A percentile compares a stretch with the other conserved stretches of the same genome.
Conservation (phyloP, 2,797 vertebrate species). For the Hemitrygon akajei region DNA sequence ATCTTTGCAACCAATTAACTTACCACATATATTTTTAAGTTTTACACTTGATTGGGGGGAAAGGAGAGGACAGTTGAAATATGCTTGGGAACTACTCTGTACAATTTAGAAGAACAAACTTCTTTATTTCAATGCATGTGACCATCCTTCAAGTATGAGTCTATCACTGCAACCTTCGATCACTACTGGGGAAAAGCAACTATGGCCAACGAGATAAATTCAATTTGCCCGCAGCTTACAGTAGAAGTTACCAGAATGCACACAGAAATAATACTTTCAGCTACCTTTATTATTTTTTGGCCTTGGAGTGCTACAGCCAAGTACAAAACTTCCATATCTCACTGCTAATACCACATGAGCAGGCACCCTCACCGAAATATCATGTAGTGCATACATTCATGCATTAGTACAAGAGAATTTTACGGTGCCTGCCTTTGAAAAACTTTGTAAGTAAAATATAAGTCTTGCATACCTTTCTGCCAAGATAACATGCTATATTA, state of each 20-base stretch:
- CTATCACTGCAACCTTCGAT: neutral
- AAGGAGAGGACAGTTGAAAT: neutral
- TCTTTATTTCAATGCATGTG: neutral
- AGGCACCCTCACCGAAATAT: neutral
- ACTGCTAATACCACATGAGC: neutral
- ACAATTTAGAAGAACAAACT: neutral
- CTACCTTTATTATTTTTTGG: neutral
- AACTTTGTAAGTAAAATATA: neutral
- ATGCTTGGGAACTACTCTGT: neutral
- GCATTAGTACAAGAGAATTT: neutral
- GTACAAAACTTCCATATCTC: neutral
- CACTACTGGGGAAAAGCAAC: neutral
- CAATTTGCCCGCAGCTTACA: neutral
- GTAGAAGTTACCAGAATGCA: neutral
- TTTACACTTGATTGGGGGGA: neutral
- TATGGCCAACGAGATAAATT: too few relatives aligned
- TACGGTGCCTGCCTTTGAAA: neutral
- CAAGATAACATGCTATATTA: slow-evolving; percentile 41
- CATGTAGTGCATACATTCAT: neutral
- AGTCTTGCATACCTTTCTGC: slow-evolving; percentile 46
- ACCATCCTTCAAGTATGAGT: neutral
- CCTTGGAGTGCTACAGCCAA: too few relatives aligned
- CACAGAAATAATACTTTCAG: neutral
- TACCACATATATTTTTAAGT: neutral
- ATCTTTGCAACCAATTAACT: neutral